Evolutionary conservation across 2,888 invertebrate genomes (phyloP).

Genomic region (Junonia oenone): DNA sequence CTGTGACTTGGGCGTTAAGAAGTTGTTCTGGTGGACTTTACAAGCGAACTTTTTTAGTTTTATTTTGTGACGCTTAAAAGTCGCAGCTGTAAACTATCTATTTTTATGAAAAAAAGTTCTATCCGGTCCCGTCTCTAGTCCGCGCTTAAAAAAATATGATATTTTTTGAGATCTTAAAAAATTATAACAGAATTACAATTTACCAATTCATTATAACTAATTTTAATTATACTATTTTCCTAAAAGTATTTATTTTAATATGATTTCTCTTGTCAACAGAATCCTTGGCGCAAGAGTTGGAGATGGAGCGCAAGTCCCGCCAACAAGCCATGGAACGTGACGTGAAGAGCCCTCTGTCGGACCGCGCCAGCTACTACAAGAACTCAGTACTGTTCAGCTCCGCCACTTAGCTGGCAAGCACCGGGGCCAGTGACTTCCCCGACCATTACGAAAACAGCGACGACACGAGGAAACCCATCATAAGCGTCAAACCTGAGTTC

Average conservation of each 20-base stretch:
- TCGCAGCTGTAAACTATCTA: no score
- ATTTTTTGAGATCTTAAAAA: no score
- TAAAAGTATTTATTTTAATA: neutral
- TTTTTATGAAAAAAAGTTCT: no score
- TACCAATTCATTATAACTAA: no score
- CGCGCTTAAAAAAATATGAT: no score
- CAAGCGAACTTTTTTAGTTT: no score
- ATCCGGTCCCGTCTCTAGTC: no score
- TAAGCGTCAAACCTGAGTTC: constrained; percentile 78
- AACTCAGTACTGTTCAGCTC: constrained; percentile 94
- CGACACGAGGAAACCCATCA: constrained; percentile 71
- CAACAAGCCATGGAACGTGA: constrained; percentile 90
- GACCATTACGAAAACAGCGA: constrained; percentile 58
- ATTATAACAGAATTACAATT: no score
- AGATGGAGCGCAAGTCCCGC: constrained; percentile 91
- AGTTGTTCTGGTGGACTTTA: no score
- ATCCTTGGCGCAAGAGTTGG: constrained; percentile 91
- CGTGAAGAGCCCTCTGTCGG: constrained; percentile 91
- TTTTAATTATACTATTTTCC: no score
- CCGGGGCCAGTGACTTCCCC: constrained; percentile 64
- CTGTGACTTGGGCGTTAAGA: no score
- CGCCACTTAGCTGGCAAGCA: constrained; percentile 83
- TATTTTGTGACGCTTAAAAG: no score
- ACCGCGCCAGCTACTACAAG: constrained; percentile 91
- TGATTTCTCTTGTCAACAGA: constrained; percentile 80